These are phyloP conservation scores for Caranx ignobilis DNA, from an alignment of 2,113 vertebrate species.

Conservation along the genomic window DNA sequence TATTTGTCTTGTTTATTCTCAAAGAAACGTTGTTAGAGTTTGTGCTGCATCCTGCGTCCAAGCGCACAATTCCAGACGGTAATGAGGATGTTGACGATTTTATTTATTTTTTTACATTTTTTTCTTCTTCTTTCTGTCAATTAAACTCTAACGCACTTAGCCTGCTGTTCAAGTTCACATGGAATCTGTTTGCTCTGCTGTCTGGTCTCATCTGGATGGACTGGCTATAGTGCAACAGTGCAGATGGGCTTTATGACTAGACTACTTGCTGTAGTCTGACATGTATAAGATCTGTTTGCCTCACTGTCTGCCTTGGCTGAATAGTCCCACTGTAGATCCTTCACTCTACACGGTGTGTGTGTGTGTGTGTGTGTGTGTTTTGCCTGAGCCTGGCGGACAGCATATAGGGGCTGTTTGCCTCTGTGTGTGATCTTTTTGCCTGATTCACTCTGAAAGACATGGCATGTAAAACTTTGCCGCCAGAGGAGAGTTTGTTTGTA, in stretches of 20 bases:
- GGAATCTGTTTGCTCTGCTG: constrained; percentile 2
- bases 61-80: neutral
- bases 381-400: neutral
- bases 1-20: constrained; percentile 27
- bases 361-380: constrained; percentile 6
- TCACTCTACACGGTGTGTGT: constrained; percentile 15
- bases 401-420: constrained; percentile 41
- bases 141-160: neutral
- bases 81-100: constrained; percentile 14
- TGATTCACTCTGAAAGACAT: constrained; percentile 21
- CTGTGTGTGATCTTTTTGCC: constrained; percentile 20
- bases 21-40: constrained; percentile 26
- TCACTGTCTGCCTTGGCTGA: constrained; percentile 29
- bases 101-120: neutral
- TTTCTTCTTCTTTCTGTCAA: neutral
- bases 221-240: neutral
- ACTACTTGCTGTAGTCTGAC: constrained; percentile 7
- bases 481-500: neutral
- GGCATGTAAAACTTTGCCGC: neutral
- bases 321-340: constrained; percentile 47
- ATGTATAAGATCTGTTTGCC: constrained; percentile 32
- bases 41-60: constrained; percentile 23
- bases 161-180: neutral
- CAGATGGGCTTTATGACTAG: neutral
- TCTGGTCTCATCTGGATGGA: constrained; percentile 4